phyloP scores from a whole-genome alignment of 35 echinoderm and acorn worm genomes.

The Hemicentrotus pulcherrimus region DNA sequence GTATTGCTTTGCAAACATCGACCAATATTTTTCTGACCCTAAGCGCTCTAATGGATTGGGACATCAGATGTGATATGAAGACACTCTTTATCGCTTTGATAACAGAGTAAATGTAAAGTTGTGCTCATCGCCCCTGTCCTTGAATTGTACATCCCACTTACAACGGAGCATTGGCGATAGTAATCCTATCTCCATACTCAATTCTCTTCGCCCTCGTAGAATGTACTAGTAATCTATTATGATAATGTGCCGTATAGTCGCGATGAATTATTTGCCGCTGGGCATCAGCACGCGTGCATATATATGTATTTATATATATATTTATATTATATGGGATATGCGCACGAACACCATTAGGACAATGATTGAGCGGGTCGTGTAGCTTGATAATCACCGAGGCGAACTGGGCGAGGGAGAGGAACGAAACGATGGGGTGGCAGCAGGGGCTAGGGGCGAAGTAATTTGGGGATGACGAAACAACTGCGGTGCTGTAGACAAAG shows the following conservation, averaged over 20 bases:
- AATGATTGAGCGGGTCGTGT: neutral
- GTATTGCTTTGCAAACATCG: neutral
- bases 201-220: neutral
- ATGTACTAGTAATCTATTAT: constrained; percentile 27
- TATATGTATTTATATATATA: neutral
- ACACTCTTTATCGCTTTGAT: neutral
- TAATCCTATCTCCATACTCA: neutral
- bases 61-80: neutral
- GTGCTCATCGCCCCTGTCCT: neutral
- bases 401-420: neutral
- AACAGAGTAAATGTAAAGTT: neutral
- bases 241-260: constrained; percentile 9
- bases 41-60: neutral
- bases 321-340: neutral
- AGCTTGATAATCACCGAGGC: neutral
- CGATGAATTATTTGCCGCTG: constrained; percentile 25
- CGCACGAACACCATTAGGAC: neutral
- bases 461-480: neutral
- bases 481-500: neutral
- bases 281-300: neutral
- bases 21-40: neutral
- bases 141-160: neutral
- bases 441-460: neutral
- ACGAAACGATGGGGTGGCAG: neutral
- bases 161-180: neutral